These are phyloP conservation scores for Ptycholaimellus sp. DNA, from an alignment of 2,888 invertebrate species.

Conservation along the genomic window DNA sequence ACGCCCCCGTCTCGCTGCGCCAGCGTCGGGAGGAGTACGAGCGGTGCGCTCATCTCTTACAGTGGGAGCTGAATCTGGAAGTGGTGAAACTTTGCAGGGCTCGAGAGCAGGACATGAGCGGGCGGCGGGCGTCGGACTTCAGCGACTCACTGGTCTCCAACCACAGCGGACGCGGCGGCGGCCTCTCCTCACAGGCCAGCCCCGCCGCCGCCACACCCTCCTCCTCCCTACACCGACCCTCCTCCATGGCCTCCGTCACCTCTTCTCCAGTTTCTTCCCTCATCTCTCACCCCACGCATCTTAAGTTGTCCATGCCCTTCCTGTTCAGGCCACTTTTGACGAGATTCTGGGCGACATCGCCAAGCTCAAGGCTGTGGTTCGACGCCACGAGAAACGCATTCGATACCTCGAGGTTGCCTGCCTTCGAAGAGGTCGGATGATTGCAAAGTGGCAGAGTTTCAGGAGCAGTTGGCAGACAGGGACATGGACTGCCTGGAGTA, in stretches of 20 bases:
- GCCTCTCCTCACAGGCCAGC: constrained; percentile 5
- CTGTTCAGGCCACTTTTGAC: too few species aligned
- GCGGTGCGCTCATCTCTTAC: too few species aligned
- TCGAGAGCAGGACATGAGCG: too few species aligned
- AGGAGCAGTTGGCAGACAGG: too few species aligned
- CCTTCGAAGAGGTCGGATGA: too few species aligned
- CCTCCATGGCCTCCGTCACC: not conserved
- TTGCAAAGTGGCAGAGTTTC: too few species aligned
- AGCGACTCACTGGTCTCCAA: constrained; percentile 6
- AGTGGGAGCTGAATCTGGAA: too few species aligned
- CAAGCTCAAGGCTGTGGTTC: constrained; percentile 20
- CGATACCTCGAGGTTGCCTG: constrained; percentile 21
- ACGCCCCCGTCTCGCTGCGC: too few species aligned
- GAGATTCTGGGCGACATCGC: constrained; percentile 14
- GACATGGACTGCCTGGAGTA: too few species aligned
- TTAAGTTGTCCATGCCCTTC: constrained; percentile 1
- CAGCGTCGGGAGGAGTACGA: too few species aligned
- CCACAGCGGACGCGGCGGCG: constrained; percentile 5
- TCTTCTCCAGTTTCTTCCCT: constrained; percentile 1
- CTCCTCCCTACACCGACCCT: not conserved
- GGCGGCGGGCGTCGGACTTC: too few species aligned
- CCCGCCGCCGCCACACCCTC: constrained; percentile 5
- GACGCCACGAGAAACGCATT: constrained; percentile 23
- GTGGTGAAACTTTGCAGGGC: too few species aligned
- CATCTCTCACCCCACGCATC: not conserved